phyloP scores from a whole-genome alignment of 2,113 vertebrate species.

The Sclerurus mexicanus region DNA sequence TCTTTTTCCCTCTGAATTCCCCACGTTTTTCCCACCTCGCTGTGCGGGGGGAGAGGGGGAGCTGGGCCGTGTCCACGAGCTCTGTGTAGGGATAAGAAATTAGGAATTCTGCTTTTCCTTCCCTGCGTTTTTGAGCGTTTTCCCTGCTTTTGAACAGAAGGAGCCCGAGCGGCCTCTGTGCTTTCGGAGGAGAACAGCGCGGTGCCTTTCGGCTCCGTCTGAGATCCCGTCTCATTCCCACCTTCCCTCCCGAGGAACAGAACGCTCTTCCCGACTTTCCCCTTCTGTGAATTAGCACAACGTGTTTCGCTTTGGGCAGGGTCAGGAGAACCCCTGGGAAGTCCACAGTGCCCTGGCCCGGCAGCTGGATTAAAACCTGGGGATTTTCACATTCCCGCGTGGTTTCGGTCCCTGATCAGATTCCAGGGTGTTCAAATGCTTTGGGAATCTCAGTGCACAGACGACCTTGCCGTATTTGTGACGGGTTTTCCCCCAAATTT shows the following conservation, averaged over 20 bases:
- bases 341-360: accelerated
- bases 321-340: not conserved
- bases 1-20: not conserved
- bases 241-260: too few relatives aligned
- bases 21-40: not conserved
- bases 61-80: too few relatives aligned
- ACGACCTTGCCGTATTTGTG: accelerated
- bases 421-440: not conserved
- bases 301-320: not conserved
- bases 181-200: too few relatives aligned
- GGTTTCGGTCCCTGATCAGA: accelerated
- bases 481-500: not conserved
- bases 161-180: too few relatives aligned
- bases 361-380: accelerated
- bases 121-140: accelerated
- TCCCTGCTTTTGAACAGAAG: not conserved
- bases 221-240: too few relatives aligned
- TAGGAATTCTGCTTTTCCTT: not conserved
- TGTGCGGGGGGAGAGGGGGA: too few relatives aligned
- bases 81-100: not conserved
- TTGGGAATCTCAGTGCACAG: not conserved
- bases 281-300: not conserved
- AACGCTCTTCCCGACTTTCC: too few relatives aligned
- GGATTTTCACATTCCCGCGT: not conserved
- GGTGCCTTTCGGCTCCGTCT: too few relatives aligned